Conservation (phyloP, 2,113 vertebrate species). For the Mesembrinibis cayennensis region DNA sequence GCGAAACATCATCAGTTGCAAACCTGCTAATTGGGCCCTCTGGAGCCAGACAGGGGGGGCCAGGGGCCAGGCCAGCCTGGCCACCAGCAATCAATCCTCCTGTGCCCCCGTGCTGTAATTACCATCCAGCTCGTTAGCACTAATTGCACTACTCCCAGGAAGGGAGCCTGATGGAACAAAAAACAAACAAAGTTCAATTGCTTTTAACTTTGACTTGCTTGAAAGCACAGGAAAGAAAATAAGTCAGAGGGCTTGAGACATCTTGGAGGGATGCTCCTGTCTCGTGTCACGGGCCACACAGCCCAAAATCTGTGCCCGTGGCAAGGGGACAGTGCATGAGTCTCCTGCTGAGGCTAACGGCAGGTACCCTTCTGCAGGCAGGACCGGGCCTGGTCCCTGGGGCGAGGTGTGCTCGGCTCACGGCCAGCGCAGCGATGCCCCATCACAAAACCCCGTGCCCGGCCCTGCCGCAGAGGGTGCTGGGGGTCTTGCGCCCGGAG, state of each 20-base stretch:
- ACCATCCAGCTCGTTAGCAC: not conserved
- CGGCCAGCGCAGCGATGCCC: accelerated
- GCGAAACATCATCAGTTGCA: accelerated
- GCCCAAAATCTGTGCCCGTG: accelerated
- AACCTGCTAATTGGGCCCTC: not conserved
- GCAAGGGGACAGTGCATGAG: accelerated
- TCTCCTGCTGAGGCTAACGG: accelerated
- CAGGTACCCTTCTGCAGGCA: not conserved
- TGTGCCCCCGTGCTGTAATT: not conserved
- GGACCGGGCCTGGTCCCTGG: accelerated
- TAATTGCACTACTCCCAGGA: not conserved
- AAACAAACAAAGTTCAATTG: not conserved
- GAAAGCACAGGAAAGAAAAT: not conserved
- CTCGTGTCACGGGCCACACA: accelerated
- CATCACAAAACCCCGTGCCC: accelerated
- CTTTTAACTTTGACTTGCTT: not conserved
- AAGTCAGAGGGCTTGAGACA: accelerated
- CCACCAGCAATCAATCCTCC: not conserved
- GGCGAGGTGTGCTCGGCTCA: accelerated
- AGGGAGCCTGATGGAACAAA: not conserved
- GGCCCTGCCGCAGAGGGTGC: not conserved
- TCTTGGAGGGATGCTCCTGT: accelerated
- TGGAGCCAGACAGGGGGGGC: not conserved
- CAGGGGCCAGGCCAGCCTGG: not conserved
- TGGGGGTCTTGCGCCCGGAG: accelerated